Conservation (phyloP, 2,113 vertebrate species). For the Gallinago undulata region DNA sequence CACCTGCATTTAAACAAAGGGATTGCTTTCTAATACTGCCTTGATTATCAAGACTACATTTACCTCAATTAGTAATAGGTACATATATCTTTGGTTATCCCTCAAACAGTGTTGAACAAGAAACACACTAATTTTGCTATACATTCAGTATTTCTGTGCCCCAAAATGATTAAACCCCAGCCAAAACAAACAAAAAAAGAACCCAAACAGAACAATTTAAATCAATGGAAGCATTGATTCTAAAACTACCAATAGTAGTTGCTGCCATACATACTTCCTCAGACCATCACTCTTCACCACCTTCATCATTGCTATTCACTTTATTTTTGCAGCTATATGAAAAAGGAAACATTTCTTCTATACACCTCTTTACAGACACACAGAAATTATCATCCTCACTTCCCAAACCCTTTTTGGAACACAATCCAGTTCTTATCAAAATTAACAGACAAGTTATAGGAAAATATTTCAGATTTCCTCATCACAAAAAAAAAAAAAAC, state of each 20-base stretch:
- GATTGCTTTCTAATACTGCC: neutral
- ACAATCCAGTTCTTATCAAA: neutral
- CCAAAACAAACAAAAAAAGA: neutral
- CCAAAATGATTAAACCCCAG: neutral
- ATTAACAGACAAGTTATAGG: neutral
- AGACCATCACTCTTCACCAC: neutral
- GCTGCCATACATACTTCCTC: neutral
- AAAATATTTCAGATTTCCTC: neutral
- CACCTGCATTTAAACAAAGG: conserved; percentile 24
- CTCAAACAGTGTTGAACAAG: neutral
- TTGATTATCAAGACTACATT: conserved; percentile 20
- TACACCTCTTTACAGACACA: neutral
- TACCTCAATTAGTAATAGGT: neutral
- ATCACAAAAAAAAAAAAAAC: neutral
- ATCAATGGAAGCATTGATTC: neutral
- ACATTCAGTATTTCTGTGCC: neutral
- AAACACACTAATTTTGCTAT: neutral
- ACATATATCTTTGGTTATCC: neutral
- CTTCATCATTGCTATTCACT: neutral
- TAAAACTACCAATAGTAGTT: neutral
- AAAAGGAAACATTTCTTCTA: neutral
- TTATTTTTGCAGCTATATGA: neutral
- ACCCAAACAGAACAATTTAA: neutral
- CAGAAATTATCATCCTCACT: accelerated
- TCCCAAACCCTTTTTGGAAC: neutral